Base-by-base conservation (phyloP, 2,797 vertebrate genomes). In the Argyrosomus regius region DNA sequence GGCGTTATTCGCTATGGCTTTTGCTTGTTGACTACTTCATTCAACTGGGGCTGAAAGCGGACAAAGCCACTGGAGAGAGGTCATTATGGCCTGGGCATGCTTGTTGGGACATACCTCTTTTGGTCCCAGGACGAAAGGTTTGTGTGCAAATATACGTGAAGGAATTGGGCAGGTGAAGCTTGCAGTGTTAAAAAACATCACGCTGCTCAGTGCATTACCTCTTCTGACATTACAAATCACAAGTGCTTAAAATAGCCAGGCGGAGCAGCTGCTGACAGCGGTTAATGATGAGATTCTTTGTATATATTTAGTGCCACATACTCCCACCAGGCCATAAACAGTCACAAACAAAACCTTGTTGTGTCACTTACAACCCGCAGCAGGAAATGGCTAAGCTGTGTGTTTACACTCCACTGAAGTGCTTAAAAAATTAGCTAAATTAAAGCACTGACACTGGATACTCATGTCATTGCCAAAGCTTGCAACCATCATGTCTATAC, bases 171-270 rank as follows among this genome's bases (percentile, higher is more conserved):
- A 93, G 91, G 89, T 85, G 90, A 92, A 64, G 57, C 56, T 41
- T 22, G 73, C 22, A 53, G 81, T 68, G 77, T 74, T 69, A 86
- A 70, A 88, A 93, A 93, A 92, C 85, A 90, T 87, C 92, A 83
- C 50, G 75, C 82, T 83, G 76, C 74, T 16, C 77, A 20, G 61
- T 61, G 72, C 72, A 80, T 85, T 77, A 72, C 66, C 73, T 79
- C 87, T 72, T 89, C 93, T 92, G 87, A 93, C 81, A 89, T 94
- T 90, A 91, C 93, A 94, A 87, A 92, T 91, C 84, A 53, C 35
- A 53, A 69, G 81, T 4, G 69, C 79, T 87, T 80, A 86, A 94
- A 94, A 95, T 93, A 95, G 88, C 63, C 48, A 0, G 39, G 6
- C 22, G 26, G 77, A 80, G 77, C 87, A 90, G 87, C 90, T 90